A percentile compares a stretch with the other conserved stretches of the same genome.
These are phyloP conservation scores for Todus mexicanus DNA, from an alignment of 2,797 vertebrate genomes.

Conservation along the genomic window DNA sequence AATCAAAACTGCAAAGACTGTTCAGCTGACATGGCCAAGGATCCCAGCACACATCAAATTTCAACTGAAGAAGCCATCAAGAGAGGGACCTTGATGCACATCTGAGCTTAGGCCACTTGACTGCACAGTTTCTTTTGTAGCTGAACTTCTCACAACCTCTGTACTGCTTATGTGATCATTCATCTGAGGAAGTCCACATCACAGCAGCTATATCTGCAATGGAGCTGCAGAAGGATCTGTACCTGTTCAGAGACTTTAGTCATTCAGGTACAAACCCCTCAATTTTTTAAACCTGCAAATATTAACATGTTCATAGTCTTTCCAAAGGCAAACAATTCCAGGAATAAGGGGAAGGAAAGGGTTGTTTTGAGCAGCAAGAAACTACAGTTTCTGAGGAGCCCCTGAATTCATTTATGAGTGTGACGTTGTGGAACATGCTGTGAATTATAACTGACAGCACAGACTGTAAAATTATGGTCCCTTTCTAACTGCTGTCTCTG, in stretches of 20 bases:
- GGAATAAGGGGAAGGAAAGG: background rate
- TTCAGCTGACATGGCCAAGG: background rate
- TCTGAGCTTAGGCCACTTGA: background rate
- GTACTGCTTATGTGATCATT: background rate
- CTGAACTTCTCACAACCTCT: background rate
- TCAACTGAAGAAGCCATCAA: slow-evolving; percentile 22
- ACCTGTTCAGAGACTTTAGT: background rate
- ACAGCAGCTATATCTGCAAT: background rate
- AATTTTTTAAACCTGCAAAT: background rate
- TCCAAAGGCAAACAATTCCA: background rate
- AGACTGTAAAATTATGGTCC: slow-evolving; percentile 45
- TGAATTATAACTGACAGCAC: slow-evolving; percentile 30
- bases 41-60: background rate
- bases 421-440: slow-evolving; percentile 7
- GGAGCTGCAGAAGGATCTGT: background rate
- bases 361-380: background rate
- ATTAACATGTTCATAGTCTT: background rate
- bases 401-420: background rate
- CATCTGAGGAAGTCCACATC: background rate
- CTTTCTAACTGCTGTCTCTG: slow-evolving; percentile 28
- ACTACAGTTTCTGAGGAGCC: background rate
- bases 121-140: background rate
- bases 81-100: background rate
- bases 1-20: background rate
- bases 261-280: background rate